These are phyloP conservation scores for Erinaceus europaeus DNA, from an alignment of 2,113 vertebrate genomes.

Conservation along the genomic window DNA sequence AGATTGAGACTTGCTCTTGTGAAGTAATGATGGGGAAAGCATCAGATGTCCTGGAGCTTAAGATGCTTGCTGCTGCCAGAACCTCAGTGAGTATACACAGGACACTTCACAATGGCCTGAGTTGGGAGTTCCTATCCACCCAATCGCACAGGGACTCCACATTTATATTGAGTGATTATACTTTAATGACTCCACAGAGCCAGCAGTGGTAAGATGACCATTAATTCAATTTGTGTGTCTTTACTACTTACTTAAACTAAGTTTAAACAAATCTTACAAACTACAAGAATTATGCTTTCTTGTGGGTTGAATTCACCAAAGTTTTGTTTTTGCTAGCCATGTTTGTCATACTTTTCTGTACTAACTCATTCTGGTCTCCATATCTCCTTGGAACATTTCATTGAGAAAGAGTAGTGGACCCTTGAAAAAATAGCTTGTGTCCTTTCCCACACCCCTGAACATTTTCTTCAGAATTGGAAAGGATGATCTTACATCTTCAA, in stretches of 20 bases:
- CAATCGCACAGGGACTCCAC: neutral
- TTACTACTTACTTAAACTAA: slow-evolving; percentile 6
- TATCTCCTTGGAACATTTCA: neutral
- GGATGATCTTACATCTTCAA: neutral
- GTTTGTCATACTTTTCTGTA: neutral
- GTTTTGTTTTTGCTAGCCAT: neutral
- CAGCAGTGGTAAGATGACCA: neutral
- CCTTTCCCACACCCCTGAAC: neutral
- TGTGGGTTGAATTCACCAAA: neutral
- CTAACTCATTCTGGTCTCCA: neutral
- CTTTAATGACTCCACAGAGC: neutral
- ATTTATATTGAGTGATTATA: neutral
- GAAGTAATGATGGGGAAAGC: neutral
- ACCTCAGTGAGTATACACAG: neutral
- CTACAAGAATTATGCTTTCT: neutral
- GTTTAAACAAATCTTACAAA: neutral
- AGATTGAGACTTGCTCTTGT: neutral
- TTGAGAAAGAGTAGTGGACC: neutral
- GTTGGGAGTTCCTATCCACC: neutral
- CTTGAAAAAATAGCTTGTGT: neutral
- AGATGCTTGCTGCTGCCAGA: neutral
- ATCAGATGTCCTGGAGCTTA: neutral
- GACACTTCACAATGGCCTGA: neutral
- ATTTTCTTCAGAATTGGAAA: slow-evolving; percentile 8
- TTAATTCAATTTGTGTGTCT: slow-evolving; percentile 9